Evolutionary conservation across 2,888 invertebrate genomes (phyloP).

Genomic region (Seira sanloemensis): DNA sequence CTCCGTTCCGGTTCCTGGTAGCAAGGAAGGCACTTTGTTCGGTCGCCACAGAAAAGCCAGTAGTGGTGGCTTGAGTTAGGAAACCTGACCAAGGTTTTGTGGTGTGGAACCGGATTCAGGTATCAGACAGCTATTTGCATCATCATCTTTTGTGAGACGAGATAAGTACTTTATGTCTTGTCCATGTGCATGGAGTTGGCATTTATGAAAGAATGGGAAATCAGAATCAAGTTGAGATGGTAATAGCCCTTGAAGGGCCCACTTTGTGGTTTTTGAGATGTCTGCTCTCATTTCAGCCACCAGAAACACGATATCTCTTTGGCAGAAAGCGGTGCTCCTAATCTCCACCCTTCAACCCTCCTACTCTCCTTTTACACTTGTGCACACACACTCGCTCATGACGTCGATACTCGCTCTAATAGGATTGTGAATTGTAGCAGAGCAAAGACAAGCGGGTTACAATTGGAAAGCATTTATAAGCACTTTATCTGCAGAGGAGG

Average conservation of each 20-base stretch:
- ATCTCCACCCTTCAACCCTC: too few relatives aligned
- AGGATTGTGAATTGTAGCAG: too few relatives aligned
- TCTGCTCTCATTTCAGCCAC: too few relatives aligned
- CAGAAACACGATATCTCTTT: too few relatives aligned
- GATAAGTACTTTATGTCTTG: not conserved
- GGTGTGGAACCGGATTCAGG: not conserved
- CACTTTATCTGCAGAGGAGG: too few relatives aligned
- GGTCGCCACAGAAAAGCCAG: not conserved
- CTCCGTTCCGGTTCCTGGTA: not conserved
- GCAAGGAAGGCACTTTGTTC: not conserved
- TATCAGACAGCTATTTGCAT: slow-evolving; percentile 5
- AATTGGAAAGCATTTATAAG: too few relatives aligned
- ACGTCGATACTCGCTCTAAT: too few relatives aligned
- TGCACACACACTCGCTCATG: too few relatives aligned
- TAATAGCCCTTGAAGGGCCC: not conserved
- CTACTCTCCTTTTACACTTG: too few relatives aligned
- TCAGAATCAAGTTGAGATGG: slow-evolving; percentile 1
- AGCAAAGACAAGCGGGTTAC: too few relatives aligned
- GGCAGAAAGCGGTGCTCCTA: too few relatives aligned
- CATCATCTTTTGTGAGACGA: not conserved
- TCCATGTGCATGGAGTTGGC: not conserved
- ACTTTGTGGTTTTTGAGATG: not conserved
- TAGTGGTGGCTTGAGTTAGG: not conserved
- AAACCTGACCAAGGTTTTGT: not conserved
- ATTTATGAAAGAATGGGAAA: slow-evolving; percentile 2